These are phyloP conservation scores for Gephyroberyx darwinii DNA, from an alignment of 2,797 vertebrate species.

Conservation along the genomic window DNA sequence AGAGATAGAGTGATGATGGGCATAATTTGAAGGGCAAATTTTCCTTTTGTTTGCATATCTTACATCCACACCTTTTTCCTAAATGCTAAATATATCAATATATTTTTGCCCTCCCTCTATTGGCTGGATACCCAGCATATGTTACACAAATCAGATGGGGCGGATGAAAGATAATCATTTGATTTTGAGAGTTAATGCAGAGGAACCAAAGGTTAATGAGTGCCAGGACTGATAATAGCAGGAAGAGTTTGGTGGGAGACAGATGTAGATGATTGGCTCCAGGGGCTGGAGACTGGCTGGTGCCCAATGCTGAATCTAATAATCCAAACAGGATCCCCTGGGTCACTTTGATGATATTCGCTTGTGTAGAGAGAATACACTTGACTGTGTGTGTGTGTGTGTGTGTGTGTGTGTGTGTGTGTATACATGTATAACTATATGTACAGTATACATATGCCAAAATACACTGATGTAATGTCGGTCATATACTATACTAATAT, in stretches of 20 bases:
- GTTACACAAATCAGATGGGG: conserved; percentile 54
- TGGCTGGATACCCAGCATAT: conserved; percentile 24
- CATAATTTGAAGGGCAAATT: background rate
- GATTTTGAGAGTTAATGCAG: conserved; percentile 48
- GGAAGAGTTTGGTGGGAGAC: conserved; percentile 23
- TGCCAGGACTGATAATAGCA: conserved; percentile 41
- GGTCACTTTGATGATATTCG: conserved; percentile 36
- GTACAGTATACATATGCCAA: background rate
- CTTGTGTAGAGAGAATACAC: conserved; percentile 11
- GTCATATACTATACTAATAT: too few relatives aligned
- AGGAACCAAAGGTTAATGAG: conserved; percentile 38
- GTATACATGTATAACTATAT: background rate
- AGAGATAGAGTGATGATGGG: background rate
- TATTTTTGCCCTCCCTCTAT: conserved; percentile 19
- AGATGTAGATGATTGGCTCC: conserved; percentile 45
- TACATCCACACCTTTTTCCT: background rate
- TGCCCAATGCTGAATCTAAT: conserved; percentile 53
- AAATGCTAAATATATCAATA: background rate
- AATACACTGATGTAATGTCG: background rate
- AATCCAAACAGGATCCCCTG: conserved; percentile 51
- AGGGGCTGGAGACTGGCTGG: conserved; percentile 43
- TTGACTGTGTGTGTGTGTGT: conserved; percentile 5
- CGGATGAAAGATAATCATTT: conserved; percentile 50
- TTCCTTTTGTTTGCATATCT: background rate
- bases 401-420: background rate